Evolutionary conservation across 1,140 invertebrate genomes (phyloP), one percentile per base, ranked within the genome.

Genomic region (Coelopa frigida): DNA sequence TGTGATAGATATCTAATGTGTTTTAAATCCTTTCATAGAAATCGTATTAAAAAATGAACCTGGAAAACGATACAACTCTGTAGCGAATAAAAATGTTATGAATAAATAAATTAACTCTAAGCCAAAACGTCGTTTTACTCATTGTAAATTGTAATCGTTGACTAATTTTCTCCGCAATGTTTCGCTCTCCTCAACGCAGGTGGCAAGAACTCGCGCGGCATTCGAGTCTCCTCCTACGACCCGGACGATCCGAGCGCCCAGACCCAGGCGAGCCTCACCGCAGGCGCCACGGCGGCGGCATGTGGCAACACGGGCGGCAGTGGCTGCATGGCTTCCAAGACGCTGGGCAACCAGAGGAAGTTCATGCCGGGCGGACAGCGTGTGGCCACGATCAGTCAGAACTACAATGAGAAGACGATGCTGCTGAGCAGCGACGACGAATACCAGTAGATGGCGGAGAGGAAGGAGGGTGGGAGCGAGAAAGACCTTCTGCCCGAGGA

Each of bases 401-500:
- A 87, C 66, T 93, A 94, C 74, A 94, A 89, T 72, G 94, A 97
- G 74, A 96, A 97, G 74, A 93, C 92, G 17, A 93, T 94, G 75
- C 76, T 97, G 42, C 78, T 97, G 46, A 94, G 89, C 73, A 95
- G 92, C 46, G 94, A 97, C 70, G 94, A 97, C 72, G 94, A 97
- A 73, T 94, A 94, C 73, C 89, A 92, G 77, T 94, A 78, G n/a
- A n/a, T n/a, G n/a, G n/a, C n/a, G n/a, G n/a, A n/a, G n/a, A n/a
- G n/a, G n/a, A n/a, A n/a, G n/a, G n/a, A n/a, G n/a, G n/a, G n/a
- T n/a, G n/a, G n/a, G n/a, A n/a, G n/a, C n/a, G n/a, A n/a, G n/a
- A n/a, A n/a, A n/a, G n/a, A n/a, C n/a, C n/a, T n/a, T n/a, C n/a
- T n/a, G n/a, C n/a, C n/a, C n/a, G n/a, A n/a, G n/a, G n/a, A n/a